Percentiles rank a stretch among this genome's conserved stretches.
Evolutionary conservation across 2,797 vertebrate genomes (phyloP).

Genomic region (Hippoglossus hippoglossus): DNA sequence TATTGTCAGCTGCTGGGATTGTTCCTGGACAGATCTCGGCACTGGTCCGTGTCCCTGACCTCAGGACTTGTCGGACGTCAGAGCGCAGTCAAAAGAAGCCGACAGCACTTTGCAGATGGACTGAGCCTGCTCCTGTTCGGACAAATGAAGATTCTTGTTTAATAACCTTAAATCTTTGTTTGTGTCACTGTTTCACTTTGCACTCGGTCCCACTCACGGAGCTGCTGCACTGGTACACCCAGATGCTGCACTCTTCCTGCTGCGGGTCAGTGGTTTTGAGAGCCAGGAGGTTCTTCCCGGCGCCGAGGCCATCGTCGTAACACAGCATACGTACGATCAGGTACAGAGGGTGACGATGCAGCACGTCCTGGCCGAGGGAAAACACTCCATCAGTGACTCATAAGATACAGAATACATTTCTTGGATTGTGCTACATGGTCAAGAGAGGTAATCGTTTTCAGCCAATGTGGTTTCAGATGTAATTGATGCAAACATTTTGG

Average conservation of each 20-base stretch:
- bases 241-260: constrained; percentile 92
- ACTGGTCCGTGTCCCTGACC: background rate
- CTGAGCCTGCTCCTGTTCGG: constrained; percentile 93
- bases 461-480: too few relatives aligned
- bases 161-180: background rate
- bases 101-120: constrained; percentile 96
- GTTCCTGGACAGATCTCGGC: constrained; percentile 1
- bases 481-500: too few relatives aligned
- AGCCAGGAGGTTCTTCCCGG: constrained; percentile 93
- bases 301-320: constrained; percentile 95
- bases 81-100: constrained; percentile 91
- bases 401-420: background rate
- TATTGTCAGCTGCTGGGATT: constrained; percentile 16
- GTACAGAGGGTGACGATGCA: constrained; percentile 95
- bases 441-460: too few relatives aligned
- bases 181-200: background rate
- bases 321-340: constrained; percentile 96
- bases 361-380: constrained; percentile 85
- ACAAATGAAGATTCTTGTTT: background rate
- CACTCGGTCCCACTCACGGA: constrained; percentile 83
- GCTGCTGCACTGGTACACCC: constrained; percentile 96
- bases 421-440: background rate
- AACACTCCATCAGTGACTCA: background rate
- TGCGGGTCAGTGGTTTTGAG: constrained; percentile 92
- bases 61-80: constrained; percentile 93